Percentiles rank a stretch among this genome's conserved stretches.
Conservation (phyloP, 53 echinoderm and acorn worm species). For the Stichopus horrens region DNA sequence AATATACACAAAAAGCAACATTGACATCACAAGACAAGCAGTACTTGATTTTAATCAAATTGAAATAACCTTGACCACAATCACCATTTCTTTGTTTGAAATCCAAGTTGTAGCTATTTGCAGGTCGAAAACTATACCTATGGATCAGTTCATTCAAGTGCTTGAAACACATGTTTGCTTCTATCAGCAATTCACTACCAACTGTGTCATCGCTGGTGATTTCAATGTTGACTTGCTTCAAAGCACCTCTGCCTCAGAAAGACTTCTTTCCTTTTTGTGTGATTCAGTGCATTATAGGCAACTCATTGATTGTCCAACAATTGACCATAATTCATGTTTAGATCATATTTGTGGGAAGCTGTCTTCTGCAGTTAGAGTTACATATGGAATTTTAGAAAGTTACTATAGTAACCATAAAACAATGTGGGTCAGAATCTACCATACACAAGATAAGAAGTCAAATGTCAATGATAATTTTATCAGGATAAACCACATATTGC, state of each 20-base stretch:
- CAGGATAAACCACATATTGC: no score
- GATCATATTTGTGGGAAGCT: conserved; percentile 40
- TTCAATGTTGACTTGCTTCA: conserved; percentile 44
- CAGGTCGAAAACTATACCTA: not conserved
- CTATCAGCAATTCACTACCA: not conserved
- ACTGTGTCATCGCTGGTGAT: conserved; percentile 25
- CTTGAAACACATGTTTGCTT: conserved; percentile 8
- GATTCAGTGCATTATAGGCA: not conserved
- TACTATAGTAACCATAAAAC: conserved; percentile 41
- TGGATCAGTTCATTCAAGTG: not conserved
- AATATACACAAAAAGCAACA: conserved; percentile 12
- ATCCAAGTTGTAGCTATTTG: conserved; percentile 31
- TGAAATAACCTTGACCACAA: not conserved
- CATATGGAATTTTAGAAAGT: conserved; percentile 8
- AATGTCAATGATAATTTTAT: no score
- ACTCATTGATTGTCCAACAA: not conserved
- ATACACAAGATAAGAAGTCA: not conserved
- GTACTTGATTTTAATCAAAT: not conserved
- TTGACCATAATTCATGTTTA: conserved; percentile 37
- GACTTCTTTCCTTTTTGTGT: not conserved
- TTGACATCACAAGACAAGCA: not conserved
- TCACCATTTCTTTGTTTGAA: not conserved
- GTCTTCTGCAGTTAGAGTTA: not conserved
- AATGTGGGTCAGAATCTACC: not conserved
- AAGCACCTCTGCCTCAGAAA: not conserved